phyloP scores from a whole-genome alignment of 2,113 vertebrate species.

The Clarias gariepinus region DNA sequence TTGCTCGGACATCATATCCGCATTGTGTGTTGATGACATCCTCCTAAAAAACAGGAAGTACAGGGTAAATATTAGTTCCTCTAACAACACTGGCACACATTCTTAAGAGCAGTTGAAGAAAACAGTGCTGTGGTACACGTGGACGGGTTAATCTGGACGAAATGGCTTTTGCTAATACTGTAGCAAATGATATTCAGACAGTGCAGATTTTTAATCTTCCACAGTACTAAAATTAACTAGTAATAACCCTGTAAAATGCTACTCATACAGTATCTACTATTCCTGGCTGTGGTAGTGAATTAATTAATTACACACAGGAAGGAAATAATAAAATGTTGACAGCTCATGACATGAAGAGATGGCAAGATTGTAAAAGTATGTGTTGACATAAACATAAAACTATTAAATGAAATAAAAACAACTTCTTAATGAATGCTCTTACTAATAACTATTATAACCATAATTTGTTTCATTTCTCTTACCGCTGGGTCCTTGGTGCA shows the following conservation, averaged over 20 bases:
- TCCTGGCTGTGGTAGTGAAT: neutral
- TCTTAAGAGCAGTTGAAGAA: neutral
- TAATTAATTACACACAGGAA: neutral
- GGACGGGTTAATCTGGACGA: neutral
- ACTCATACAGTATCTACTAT: neutral
- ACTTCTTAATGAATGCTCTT: neutral
- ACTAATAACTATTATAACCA: neutral
- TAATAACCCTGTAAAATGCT: neutral
- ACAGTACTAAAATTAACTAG: neutral
- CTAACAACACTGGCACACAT: neutral
- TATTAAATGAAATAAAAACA: neutral
- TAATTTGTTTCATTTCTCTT: conserved; percentile 52
- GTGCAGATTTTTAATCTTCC: neutral
- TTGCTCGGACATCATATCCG: conserved; percentile 92
- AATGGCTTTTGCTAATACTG: neutral
- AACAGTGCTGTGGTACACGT: neutral
- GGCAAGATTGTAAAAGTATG: neutral
- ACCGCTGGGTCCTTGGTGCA: conserved; percentile 96
- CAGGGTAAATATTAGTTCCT: conserved; percentile 8
- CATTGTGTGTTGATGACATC: conserved; percentile 98
- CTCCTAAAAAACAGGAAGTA: conserved; percentile 74
- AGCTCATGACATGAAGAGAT: neutral
- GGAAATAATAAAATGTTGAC: neutral
- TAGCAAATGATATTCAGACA: neutral
- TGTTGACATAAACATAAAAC: neutral